These are phyloP conservation scores for Heteractis magnifica DNA, from an alignment of 92 coral and sea anemone genomes.

Conservation along the genomic window DNA sequence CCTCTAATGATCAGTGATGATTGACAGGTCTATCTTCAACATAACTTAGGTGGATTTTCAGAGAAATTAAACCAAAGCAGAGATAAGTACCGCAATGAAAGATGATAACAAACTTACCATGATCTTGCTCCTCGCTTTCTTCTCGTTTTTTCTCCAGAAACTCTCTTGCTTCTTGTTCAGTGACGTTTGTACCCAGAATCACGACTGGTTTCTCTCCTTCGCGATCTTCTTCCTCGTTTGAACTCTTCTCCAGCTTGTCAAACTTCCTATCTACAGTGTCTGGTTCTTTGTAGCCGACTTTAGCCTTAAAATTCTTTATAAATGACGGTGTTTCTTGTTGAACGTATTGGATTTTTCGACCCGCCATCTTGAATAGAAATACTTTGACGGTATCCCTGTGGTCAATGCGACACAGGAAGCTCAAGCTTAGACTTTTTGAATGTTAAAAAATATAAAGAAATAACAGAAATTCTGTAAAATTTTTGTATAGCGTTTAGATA, in stretches of 20 bases:
- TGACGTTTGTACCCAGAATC: conserved; percentile 76
- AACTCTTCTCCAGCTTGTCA: conserved; percentile 48
- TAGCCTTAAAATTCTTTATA: conserved; percentile 77
- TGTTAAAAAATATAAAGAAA: no score
- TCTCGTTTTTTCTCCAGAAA: conserved; percentile 37
- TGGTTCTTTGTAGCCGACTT: conserved; percentile 85
- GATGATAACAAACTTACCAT: not conserved
- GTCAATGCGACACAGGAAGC: not conserved
- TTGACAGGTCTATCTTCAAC: no score
- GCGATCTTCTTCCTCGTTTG: conserved; percentile 48
- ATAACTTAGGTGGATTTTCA: not conserved
- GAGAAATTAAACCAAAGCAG: not conserved
- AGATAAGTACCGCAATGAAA: not conserved
- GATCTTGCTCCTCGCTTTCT: conserved; percentile 10
- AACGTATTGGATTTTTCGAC: conserved; percentile 54
- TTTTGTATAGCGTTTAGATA: no score
- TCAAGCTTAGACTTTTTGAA: not conserved
- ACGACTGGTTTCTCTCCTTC: conserved; percentile 87
- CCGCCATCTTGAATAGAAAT: conserved; percentile 71
- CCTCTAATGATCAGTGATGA: no score
- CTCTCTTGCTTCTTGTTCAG: conserved; percentile 72
- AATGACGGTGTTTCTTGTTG: conserved; percentile 89
- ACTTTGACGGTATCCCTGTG: conserved; percentile 15
- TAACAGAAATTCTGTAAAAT: no score
- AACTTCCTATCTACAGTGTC: conserved; percentile 74